These are phyloP conservation scores for Chauna torquata DNA, from an alignment of 2,113 vertebrate genomes.

Conservation along the genomic window DNA sequence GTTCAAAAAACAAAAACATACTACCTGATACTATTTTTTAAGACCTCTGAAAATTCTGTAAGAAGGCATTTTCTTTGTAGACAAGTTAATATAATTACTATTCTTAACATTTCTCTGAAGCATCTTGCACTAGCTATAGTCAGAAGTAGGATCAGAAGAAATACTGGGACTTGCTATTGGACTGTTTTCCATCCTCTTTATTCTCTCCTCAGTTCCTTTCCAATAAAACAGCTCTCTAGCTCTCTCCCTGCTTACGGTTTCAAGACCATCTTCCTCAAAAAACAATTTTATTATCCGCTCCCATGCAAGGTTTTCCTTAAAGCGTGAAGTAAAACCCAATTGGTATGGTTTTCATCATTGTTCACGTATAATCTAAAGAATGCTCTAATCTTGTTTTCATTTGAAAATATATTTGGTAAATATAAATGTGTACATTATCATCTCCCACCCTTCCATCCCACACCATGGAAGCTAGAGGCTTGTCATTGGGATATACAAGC, in stretches of 20 bases:
- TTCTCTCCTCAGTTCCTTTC: not conserved
- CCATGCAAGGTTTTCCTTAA: not conserved
- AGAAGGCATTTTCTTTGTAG: not conserved
- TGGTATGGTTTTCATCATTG: not conserved
- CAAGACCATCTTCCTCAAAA: not conserved
- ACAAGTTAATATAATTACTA: not conserved
- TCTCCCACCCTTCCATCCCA: not conserved
- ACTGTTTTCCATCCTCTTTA: not conserved
- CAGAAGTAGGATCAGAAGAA: not conserved
- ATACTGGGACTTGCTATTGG: not conserved
- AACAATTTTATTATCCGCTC: not conserved
- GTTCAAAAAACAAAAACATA: not conserved
- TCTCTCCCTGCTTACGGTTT: not conserved
- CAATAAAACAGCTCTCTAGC: not conserved
- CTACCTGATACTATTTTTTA: not conserved
- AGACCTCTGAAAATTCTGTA: not conserved
- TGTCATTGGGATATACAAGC: not conserved
- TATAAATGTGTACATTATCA: rapidly evolving
- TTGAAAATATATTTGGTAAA: not conserved
- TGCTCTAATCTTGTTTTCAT: not conserved
- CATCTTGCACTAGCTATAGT: not conserved
- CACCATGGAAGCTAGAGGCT: not conserved
- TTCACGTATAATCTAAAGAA: not conserved
- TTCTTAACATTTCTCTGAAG: not conserved
- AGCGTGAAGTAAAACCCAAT: not conserved